phyloP scores from a whole-genome alignment of 1,140 invertebrate genomes.

The Danaus plexippus region DNA sequence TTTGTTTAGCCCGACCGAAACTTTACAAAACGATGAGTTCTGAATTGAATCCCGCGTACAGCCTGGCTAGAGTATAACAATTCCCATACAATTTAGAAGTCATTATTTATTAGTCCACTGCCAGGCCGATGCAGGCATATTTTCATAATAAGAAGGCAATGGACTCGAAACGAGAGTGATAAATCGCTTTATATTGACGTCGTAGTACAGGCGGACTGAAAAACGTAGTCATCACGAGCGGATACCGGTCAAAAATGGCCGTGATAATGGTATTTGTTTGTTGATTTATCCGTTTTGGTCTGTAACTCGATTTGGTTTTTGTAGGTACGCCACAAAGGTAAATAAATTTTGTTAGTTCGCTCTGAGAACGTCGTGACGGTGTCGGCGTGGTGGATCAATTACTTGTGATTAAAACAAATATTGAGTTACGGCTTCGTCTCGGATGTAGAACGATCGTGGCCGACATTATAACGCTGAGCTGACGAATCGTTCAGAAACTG shows the following conservation, averaged over 20 bases:
- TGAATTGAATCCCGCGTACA: slow-evolving; percentile 49
- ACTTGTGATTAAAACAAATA: slow-evolving; percentile 63
- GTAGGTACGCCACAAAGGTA: slow-evolving; percentile 46
- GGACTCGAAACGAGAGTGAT: slow-evolving; percentile 9
- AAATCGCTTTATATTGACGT: slow-evolving; percentile 10
- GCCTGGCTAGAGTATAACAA: neutral
- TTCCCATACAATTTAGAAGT: no score
- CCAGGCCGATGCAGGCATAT: no score
- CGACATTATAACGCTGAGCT: slow-evolving; percentile 6
- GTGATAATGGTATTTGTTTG: slow-evolving; percentile 66
- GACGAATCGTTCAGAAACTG: no score
- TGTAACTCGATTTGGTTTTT: slow-evolving; percentile 71
- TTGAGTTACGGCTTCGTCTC: slow-evolving; percentile 52
- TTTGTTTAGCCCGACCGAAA: slow-evolving; percentile 62
- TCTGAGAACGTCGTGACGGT: slow-evolving; percentile 41
- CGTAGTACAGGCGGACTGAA: slow-evolving; percentile 35
- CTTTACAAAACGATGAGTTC: slow-evolving; percentile 61
- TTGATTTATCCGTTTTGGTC: slow-evolving; percentile 65
- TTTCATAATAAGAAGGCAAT: slow-evolving; percentile 20
- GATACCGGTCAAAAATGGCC: slow-evolving; percentile 59
- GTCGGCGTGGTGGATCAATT: slow-evolving; percentile 56
- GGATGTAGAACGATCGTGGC: slow-evolving; percentile 18
- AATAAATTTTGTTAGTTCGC: slow-evolving; percentile 64
- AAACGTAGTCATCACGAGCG: slow-evolving; percentile 65
- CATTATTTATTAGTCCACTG: no score